These are phyloP conservation scores for Oreohelix idahoensis DNA, from an alignment of 1,140 invertebrate genomes.

Conservation along the genomic window DNA sequence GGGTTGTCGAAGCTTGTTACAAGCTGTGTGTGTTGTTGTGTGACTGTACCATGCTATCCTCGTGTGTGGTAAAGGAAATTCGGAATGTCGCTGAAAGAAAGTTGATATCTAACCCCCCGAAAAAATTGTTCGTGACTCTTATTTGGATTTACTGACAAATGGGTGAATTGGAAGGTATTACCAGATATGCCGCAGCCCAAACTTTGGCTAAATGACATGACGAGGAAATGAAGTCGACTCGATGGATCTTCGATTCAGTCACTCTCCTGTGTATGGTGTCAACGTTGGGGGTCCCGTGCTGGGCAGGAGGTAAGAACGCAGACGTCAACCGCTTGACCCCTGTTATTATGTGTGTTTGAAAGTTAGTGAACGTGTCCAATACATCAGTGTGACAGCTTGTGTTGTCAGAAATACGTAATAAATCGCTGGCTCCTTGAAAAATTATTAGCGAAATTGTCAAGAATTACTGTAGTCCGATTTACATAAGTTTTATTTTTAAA, in stretches of 20 bases:
- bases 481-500: too few relatives aligned
- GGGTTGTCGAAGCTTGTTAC: background rate
- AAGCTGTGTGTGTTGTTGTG: constrained; percentile 10
- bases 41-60: background rate
- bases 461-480: too few relatives aligned
- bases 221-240: background rate
- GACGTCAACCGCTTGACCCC: background rate
- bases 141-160: background rate
- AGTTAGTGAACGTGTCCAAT: too few relatives aligned
- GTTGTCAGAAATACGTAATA: too few relatives aligned
- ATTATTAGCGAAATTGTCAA: too few relatives aligned
- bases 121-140: background rate
- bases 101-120: background rate
- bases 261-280: constrained; percentile 24
- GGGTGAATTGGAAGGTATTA: background rate
- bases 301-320: background rate
- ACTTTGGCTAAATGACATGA: background rate
- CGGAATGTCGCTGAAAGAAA: background rate
- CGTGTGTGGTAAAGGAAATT: background rate
- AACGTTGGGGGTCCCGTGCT: constrained; percentile 31
- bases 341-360: too few relatives aligned
- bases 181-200: too few relatives aligned
- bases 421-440: too few relatives aligned
- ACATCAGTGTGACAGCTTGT: too few relatives aligned
- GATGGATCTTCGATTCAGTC: constrained; percentile 1